A percentile compares a stretch with the other conserved stretches of the same genome.
Conservation (phyloP, 2,113 vertebrate species). For the Struthidea cinerea region DNA sequence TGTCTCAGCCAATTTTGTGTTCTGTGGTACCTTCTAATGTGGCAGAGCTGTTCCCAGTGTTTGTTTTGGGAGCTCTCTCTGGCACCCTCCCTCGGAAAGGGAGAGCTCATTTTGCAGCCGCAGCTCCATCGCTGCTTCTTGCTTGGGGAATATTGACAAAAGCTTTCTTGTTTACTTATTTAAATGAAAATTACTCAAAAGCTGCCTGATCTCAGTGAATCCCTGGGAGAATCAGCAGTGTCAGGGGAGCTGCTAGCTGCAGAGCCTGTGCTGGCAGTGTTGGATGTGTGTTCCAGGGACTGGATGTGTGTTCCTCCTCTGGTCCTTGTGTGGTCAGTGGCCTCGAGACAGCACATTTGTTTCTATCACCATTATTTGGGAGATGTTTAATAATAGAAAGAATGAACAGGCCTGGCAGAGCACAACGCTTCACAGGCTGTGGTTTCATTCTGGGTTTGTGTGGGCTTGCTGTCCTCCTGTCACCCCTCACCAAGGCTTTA, state of each 20-base stretch:
- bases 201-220: neutral
- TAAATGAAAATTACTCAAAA: conserved; percentile 1
- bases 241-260: neutral
- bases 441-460: neutral
- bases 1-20: neutral
- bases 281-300: neutral
- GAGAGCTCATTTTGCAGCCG: neutral
- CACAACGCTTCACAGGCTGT: neutral
- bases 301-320: neutral
- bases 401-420: neutral
- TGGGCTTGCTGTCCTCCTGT: neutral
- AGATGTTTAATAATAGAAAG: neutral
- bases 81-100: neutral
- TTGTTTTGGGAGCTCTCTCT: conserved; percentile 1
- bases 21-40: neutral
- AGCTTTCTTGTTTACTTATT: conserved; percentile 5
- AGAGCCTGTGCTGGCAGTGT: neutral
- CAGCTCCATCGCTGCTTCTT: neutral
- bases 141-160: conserved; percentile 27
- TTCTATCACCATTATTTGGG: neutral
- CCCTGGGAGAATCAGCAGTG: neutral
- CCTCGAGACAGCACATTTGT: neutral
- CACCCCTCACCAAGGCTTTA: neutral
- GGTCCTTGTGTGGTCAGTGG: neutral
- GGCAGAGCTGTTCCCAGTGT: neutral